A percentile compares a stretch with the other conserved stretches of the same genome.
Evolutionary conservation across 2,888 invertebrate species (phyloP).

Genomic region (Stegana nigrithorax): DNA sequence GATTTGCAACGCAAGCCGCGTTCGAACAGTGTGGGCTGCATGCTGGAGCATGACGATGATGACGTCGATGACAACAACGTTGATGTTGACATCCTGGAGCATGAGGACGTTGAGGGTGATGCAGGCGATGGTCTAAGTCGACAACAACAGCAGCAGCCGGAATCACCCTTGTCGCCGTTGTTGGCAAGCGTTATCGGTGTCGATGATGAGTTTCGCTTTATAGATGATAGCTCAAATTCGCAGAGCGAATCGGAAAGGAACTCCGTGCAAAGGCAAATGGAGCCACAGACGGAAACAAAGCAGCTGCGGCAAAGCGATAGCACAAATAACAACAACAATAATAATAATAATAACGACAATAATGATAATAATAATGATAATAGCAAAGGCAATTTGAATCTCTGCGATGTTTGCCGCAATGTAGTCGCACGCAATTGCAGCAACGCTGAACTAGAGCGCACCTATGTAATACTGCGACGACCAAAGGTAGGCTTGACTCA

Average conservation of each 20-base stretch:
- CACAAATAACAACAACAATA: slow-evolving; percentile 29
- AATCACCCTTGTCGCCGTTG: slow-evolving; percentile 34
- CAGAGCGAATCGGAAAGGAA: slow-evolving; percentile 63
- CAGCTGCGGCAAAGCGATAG: slow-evolving; percentile 25
- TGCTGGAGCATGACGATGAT: slow-evolving; percentile 58
- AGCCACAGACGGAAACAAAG: slow-evolving; percentile 12
- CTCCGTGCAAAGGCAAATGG: slow-evolving; percentile 27
- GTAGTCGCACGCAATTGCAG: slow-evolving; percentile 62
- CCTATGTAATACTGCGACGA: slow-evolving; percentile 36
- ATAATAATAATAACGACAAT: slow-evolving; percentile 25
- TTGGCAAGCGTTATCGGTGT: slow-evolving; percentile 13
- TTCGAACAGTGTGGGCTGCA: slow-evolving; percentile 64
- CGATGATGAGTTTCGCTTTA: slow-evolving; percentile 60
- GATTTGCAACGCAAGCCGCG: slow-evolving; percentile 47
- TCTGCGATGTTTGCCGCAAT: slow-evolving; percentile 62
- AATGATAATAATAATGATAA: slow-evolving; percentile 22
- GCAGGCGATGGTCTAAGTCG: slow-evolving; percentile 22
- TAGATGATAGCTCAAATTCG: slow-evolving; percentile 66
- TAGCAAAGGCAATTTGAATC: slow-evolving; percentile 33
- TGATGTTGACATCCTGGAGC: no score
- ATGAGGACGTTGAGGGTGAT: slow-evolving; percentile 23
- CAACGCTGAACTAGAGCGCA: slow-evolving; percentile 53
- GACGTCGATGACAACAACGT: slow-evolving; percentile 30
- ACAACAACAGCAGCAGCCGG: slow-evolving; percentile 21
- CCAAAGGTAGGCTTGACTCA: no score